Evolutionary conservation across 2,888 invertebrate species (phyloP), one percentile per base, ranked within the genome.

Genomic region (Thereva unica): DNA sequence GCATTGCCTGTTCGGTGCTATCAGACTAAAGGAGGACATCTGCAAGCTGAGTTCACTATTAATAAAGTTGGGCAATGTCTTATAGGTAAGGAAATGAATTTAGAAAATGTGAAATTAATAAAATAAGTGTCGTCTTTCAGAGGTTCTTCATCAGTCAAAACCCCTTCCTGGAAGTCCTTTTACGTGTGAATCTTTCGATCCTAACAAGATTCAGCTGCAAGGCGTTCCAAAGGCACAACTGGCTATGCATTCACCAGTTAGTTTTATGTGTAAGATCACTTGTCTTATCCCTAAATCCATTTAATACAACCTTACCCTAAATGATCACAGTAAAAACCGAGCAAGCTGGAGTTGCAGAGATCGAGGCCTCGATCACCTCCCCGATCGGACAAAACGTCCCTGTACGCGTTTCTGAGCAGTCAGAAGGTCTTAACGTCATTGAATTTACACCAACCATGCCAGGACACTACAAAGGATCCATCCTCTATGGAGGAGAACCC

Each of bases 81-180:
- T 53, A 85, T 87, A 73, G 86, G 90, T 89, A 73, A 79, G 78
- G 23, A 10, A 49, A 10, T 1, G 4, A 6, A 35, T 23, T 75
- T 8, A 37, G 4, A n/a, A 38, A 38, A 5, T 37, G n/a, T 37
- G 9, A 50, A 50, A 35, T 42, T 23, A 69, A 47, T 49, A 7
- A 40, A 53, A 12, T 50, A 54, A 47, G 49, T 56, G 9, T 10
- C 9, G 6, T 35, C 35, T 50, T 78, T 78, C 93, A 83, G 96
- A 97, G 82, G 95, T 97, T 3, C 83, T 94, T 42, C 93, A 94
- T 78, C 89, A 93, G 71, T 92, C 94, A 0, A 93, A 95, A 75
- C 91, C 94, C 7, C 89, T 98, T 44, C 86, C 89, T 7, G 97
- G 97, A 59, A 96, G 95, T 74, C 98, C 98, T 0, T 98, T 93